A percentile compares a stretch with the other conserved stretches of the same genome.
Conservation (phyloP, 2,113 vertebrate genomes). For the Corythornis madagascariensis region DNA sequence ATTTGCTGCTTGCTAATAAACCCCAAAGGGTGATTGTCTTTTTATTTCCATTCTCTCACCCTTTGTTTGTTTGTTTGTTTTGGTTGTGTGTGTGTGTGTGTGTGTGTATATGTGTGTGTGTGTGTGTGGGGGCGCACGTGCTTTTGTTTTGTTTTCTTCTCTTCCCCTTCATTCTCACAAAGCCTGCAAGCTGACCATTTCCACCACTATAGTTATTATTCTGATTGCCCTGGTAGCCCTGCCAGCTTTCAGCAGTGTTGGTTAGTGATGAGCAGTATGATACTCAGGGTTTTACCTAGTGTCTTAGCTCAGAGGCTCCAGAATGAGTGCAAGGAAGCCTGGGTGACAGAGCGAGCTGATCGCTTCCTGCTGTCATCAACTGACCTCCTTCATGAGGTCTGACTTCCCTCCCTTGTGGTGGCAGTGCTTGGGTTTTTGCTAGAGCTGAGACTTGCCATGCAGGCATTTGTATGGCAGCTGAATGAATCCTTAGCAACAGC, state of each 20-base stretch:
- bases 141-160: too few relatives aligned
- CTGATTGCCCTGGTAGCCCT: neutral
- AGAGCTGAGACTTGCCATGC: neutral
- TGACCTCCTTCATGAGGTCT: neutral
- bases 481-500: neutral
- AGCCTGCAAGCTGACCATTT: neutral
- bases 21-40: neutral
- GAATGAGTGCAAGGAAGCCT: neutral
- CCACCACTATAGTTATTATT: neutral
- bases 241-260: neutral
- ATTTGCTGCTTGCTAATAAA: neutral
- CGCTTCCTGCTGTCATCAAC: accelerated
- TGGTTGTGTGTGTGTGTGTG: too few relatives aligned
- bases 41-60: too few relatives aligned
- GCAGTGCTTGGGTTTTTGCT: neutral
- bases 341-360: neutral
- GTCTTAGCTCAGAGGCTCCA: neutral
- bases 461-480: neutral
- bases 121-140: too few relatives aligned
- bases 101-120: too few relatives aligned
- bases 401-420: neutral
- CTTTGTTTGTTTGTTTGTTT: too few relatives aligned
- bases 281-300: neutral
- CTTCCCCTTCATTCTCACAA: neutral
- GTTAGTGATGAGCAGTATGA: neutral